Evolutionary conservation across 2,888 invertebrate genomes (phyloP).

Genomic region (Cephus pygmeus): DNA sequence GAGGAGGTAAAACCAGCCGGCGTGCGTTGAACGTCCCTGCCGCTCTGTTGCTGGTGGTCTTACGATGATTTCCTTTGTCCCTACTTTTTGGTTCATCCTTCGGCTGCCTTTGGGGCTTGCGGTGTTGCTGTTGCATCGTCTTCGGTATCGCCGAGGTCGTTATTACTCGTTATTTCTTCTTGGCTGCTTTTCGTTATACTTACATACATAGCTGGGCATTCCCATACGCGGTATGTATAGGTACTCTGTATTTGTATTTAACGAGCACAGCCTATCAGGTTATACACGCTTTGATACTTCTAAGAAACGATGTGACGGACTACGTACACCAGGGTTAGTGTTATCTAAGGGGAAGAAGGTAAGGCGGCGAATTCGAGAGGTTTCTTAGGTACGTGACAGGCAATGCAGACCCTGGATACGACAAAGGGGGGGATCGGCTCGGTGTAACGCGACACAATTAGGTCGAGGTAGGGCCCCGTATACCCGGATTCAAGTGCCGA

Average conservation of each 20-base stretch:
- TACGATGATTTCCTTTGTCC: conserved; percentile 45
- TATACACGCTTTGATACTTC: no score
- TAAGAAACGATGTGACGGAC: not conserved
- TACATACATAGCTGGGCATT: no score
- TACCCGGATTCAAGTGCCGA: conserved; percentile 11
- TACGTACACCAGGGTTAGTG: not conserved
- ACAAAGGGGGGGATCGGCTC: conserved; percentile 31
- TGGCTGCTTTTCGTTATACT: not conserved
- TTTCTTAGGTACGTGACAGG: not conserved
- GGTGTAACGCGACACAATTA: conserved; percentile 54
- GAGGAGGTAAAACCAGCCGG: not conserved
- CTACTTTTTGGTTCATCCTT: conserved; percentile 11
- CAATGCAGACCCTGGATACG: not conserved
- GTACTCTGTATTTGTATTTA: no score
- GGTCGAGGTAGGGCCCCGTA: conserved; percentile 40
- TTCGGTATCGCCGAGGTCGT: not conserved
- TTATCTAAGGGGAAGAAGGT: not conserved
- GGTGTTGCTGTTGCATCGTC: not conserved
- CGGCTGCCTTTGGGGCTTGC: no score
- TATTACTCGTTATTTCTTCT: not conserved
- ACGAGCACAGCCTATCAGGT: no score
- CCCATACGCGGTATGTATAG: no score
- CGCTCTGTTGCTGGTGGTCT: conserved; percentile 42
- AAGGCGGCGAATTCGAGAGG: not conserved
- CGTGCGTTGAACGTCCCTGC: conserved; percentile 30